Evolutionary conservation across 1,140 invertebrate genomes (phyloP).

Genomic region (Eumeta japonica): DNA sequence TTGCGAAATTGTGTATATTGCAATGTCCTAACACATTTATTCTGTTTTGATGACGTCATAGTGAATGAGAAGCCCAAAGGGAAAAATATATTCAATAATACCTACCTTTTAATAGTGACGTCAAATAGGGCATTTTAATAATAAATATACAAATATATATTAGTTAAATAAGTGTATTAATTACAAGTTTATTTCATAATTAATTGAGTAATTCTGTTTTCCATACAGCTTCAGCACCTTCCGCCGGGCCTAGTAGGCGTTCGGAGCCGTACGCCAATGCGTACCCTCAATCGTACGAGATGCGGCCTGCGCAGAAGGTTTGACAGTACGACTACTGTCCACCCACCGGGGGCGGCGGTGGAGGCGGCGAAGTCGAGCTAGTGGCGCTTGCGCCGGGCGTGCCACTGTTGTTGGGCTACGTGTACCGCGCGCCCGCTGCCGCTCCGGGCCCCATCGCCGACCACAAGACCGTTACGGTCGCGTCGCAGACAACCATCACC

Average conservation of each 20-base stretch:
- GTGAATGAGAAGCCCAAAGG: too few species aligned
- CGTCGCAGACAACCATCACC: conserved; percentile 46
- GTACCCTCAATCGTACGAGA: conserved; percentile 49
- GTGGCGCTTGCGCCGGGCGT: conserved; percentile 28
- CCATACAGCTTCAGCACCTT: conserved; percentile 30
- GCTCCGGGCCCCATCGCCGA: conserved; percentile 5
- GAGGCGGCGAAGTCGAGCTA: conserved; percentile 17
- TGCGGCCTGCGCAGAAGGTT: conserved; percentile 48
- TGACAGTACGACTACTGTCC: conserved; percentile 38
- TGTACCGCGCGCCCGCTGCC: conserved; percentile 23
- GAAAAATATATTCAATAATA: neutral
- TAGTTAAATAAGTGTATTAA: neutral
- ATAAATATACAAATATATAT: too few species aligned
- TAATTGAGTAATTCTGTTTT: neutral
- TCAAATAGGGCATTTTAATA: too few species aligned
- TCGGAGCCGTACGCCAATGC: conserved; percentile 48
- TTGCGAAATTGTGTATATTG: too few species aligned
- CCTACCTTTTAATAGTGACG: neutral
- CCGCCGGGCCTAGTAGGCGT: conserved; percentile 32
- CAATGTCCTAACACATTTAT: too few species aligned
- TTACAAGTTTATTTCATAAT: neutral
- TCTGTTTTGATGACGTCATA: too few species aligned
- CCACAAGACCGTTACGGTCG: conserved; percentile 26
- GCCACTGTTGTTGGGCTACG: conserved; percentile 36
- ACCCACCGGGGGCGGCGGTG: conserved; percentile 2